Conservation (phyloP, 2,888 invertebrate species). For the Erynnis tages region DNA sequence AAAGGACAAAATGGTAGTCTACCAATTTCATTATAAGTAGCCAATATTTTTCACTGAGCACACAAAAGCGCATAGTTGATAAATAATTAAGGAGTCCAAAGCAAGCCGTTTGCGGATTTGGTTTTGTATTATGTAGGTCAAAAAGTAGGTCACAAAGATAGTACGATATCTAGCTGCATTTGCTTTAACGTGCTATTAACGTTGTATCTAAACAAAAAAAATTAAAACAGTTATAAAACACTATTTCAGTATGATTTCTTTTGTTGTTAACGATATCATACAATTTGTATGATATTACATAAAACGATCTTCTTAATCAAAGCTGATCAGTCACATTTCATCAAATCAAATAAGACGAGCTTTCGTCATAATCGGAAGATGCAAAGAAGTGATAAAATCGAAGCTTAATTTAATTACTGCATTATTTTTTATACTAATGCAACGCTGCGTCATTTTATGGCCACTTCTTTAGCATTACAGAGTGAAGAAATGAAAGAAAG, state of each 20-base stretch:
- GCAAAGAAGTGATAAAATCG: not conserved
- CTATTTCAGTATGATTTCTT: no score
- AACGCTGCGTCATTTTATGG: slow-evolving; percentile 39
- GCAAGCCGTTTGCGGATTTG: slow-evolving; percentile 30
- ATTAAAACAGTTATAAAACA: slow-evolving; percentile 30
- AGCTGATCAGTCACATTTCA: not conserved
- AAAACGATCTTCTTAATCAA: not conserved
- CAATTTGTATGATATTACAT: no score
- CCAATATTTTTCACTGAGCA: not conserved
- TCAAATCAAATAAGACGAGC: not conserved
- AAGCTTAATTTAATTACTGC: slow-evolving; percentile 55
- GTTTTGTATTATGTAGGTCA: slow-evolving; percentile 49
- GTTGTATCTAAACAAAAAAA: not conserved
- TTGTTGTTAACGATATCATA: no score
- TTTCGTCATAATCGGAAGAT: not conserved
- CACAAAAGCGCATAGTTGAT: slow-evolving; percentile 13
- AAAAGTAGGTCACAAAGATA: slow-evolving; percentile 59
- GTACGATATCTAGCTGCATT: slow-evolving; percentile 38
- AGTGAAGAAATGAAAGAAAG: no score
- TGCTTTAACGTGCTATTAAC: no score
- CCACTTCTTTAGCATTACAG: no score
- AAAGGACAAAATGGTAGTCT: no score
- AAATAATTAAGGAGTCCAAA: slow-evolving; percentile 23
- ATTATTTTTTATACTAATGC: slow-evolving; percentile 45
- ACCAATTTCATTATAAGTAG: not conserved